Base-by-base conservation (phyloP, 2,888 invertebrate species). In the Rhimphoctona megacephalus region DNA sequence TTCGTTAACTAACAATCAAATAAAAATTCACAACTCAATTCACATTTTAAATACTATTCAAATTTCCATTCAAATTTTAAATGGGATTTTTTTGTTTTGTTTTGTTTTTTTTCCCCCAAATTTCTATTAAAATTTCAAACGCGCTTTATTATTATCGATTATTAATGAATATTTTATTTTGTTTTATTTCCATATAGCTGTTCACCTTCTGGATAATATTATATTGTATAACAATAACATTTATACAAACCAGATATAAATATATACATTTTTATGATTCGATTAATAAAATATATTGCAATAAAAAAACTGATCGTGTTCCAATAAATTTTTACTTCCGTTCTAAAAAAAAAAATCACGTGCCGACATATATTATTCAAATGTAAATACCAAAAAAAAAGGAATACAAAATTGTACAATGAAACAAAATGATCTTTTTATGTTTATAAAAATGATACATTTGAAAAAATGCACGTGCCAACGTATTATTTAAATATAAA, bases 151-250 rank as follows among this genome's bases (percentile, higher is more conserved):
- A 33, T 49, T 72, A 11, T 72, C n/a, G 22, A 14, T 22, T 22
- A 17, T 39, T 9, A 2, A 57, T 33, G 22, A 57, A 73, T 6
- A 54, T 39, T 39, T 2, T 22, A 14, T 74, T 39, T 33, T 74
- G 17, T 74, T 39, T 33, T 57, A 22, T 19, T 54, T 39, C 6
- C 7, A n/a, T 39, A 39, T 54, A n/a, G 11, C 11, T 72, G 14
- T 19, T 33, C 14, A 57, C 30, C 22, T n/a, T 54, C 33, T 39
- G 3, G 17, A 57, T 57, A 36, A 57, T n/a, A 39, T 73, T 39
- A 25, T 39, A 74, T 39, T 54, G 73, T 57, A 36, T 57, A 57
- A 74, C 54, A 57, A 74, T 74, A 39, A 57, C 54, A 30, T 74
- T 22, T 39, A 39, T 74, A 57, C 73, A 57, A 73, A 25, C 4